These are phyloP conservation scores for Galendromus occidentalis DNA, from an alignment of 1,140 invertebrate genomes.

Conservation along the genomic window DNA sequence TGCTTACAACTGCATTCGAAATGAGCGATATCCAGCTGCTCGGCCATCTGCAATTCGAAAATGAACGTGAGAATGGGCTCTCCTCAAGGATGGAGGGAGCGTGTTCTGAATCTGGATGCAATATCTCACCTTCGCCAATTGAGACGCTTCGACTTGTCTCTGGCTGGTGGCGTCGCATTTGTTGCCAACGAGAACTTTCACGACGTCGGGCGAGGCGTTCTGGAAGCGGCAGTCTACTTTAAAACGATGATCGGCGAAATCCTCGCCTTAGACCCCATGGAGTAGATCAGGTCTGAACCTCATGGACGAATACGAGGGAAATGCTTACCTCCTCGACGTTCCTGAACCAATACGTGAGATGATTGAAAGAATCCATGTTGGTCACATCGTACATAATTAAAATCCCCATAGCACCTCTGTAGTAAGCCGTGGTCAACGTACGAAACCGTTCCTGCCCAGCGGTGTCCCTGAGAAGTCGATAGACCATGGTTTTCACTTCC, in stretches of 20 bases:
- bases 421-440: slow-evolving; percentile 66
- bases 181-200: slow-evolving; percentile 60
- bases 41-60: slow-evolving; percentile 45
- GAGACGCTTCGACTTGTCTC: slow-evolving; percentile 48
- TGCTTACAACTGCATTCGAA: slow-evolving; percentile 78
- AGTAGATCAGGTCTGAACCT: background rate
- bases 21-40: slow-evolving; percentile 74
- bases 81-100: too few relatives aligned
- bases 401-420: slow-evolving; percentile 65
- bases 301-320: background rate
- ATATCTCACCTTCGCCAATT: slow-evolving; percentile 48
- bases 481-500: background rate
- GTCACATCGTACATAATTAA: slow-evolving; percentile 68
- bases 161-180: slow-evolving; percentile 55
- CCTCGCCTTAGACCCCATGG: background rate
- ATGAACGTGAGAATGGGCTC: background rate
- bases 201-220: slow-evolving; percentile 64
- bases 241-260: background rate
- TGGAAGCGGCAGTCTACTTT: slow-evolving; percentile 25
- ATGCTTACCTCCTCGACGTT: slow-evolving; percentile 55
- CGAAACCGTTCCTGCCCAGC: slow-evolving; percentile 49
- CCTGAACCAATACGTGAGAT: slow-evolving; percentile 61
- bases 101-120: background rate
- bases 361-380: slow-evolving; percentile 63
- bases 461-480: slow-evolving; percentile 32